A percentile compares a stretch with the other conserved stretches of the same genome.
phyloP scores from a whole-genome alignment of 2,888 invertebrate species.

The Sphecodes monilicornis region DNA sequence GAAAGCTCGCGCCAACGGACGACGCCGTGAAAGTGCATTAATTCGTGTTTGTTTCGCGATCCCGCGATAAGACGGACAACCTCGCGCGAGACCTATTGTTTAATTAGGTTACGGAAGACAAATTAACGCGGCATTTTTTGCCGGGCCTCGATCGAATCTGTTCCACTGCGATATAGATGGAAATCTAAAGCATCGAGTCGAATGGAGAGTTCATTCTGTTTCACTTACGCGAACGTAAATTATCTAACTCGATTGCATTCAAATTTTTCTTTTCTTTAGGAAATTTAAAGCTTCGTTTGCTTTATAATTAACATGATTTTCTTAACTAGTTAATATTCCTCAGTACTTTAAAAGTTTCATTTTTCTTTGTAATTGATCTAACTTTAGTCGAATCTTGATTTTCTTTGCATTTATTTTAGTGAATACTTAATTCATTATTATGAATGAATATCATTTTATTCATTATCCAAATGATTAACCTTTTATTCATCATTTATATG shows the following conservation, averaged over 20 bases:
- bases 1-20: conserved; percentile 56
- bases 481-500: no score
- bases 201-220: not conserved
- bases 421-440: no score
- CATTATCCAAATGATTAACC: no score
- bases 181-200: not conserved
- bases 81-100: conserved; percentile 8
- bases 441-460: no score
- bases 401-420: no score
- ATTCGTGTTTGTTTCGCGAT: conserved; percentile 55
- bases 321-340: no score
- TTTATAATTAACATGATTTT: no score
- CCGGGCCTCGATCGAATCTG: not conserved
- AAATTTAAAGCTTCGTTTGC: not conserved
- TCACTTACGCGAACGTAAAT: not conserved
- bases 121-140: conserved; percentile 9
- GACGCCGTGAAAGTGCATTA: conserved; percentile 74
- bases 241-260: not conserved
- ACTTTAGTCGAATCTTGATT: no score
- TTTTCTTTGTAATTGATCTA: no score
- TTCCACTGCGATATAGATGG: not conserved
- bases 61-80: conserved; percentile 25
- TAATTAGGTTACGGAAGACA: conserved; percentile 39
- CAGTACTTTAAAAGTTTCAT: no score
- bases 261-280: not conserved